Conservation (phyloP, 2,888 invertebrate species). For the Drosophila anomalata region DNA sequence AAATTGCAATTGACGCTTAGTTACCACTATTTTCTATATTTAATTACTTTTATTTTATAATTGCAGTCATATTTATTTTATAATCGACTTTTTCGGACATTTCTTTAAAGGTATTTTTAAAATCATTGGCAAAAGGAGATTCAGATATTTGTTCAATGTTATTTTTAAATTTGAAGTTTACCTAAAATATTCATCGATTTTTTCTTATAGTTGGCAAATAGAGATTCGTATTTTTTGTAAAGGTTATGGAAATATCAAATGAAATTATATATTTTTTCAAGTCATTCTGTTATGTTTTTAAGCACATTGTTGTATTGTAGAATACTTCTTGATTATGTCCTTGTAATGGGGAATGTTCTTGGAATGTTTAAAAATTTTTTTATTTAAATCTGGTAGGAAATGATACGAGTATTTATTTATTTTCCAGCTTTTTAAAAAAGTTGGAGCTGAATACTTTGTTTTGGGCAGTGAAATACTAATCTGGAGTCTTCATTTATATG, state of each 20-base stretch:
- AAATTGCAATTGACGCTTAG: constrained; percentile 63
- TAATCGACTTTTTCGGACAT: constrained; percentile 9
- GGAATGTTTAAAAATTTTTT: too few species aligned
- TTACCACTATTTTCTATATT: constrained; percentile 13
- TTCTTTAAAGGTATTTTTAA: constrained; percentile 3
- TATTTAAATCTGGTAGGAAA: background rate
- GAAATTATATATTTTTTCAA: background rate
- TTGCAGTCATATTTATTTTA: constrained; percentile 8
- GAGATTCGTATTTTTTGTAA: background rate
- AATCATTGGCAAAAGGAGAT: constrained; percentile 68
- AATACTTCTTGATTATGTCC: background rate
- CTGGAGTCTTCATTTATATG: background rate
- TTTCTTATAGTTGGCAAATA: background rate
- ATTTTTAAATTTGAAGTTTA: background rate
- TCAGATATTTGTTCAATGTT: constrained; percentile 7
- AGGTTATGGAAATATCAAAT: background rate
- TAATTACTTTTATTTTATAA: constrained; percentile 4
- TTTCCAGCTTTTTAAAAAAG: background rate
- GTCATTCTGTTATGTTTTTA: background rate
- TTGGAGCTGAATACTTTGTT: constrained; percentile 1
- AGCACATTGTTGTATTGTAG: background rate
- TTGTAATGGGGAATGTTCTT: background rate
- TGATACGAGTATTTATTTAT: background rate
- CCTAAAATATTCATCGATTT: background rate
- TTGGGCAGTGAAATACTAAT: background rate